These are phyloP conservation scores for Drosophila watanabei DNA, from an alignment of 1,140 invertebrate genomes.

Conservation along the genomic window DNA sequence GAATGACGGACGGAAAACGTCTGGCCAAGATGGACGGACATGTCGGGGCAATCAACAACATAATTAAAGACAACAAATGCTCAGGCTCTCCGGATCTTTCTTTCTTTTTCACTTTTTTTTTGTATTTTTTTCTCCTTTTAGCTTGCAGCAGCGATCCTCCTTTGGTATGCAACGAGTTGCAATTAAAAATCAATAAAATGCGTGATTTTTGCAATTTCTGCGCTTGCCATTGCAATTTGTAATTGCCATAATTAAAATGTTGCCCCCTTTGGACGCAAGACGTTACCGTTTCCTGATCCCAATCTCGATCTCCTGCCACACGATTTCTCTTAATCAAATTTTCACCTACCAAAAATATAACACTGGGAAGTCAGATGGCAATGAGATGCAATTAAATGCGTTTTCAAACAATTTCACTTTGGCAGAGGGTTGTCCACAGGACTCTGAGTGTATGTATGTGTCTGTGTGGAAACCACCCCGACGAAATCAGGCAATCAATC, in stretches of 20 bases:
- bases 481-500: conserved; percentile 78
- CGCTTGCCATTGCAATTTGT: conserved; percentile 76
- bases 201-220: conserved; percentile 82
- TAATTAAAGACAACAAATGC: conserved; percentile 83
- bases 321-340: conserved; percentile 72
- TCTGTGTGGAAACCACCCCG: conserved; percentile 39
- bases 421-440: conserved; percentile 3
- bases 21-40: conserved; percentile 32
- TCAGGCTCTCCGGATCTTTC: conserved; percentile 52
- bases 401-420: conserved; percentile 63
- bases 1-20: conserved; percentile 43
- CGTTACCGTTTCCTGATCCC: conserved; percentile 5
- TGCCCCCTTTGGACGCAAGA: conserved; percentile 18
- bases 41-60: conserved; percentile 73
- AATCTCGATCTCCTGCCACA: not conserved
- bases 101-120: not conserved
- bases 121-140: not conserved
- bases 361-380: conserved; percentile 23
- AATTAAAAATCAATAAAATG: conserved; percentile 85
- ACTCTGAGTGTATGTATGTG: not conserved
- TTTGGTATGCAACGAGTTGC: conserved; percentile 81
- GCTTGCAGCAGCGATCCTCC: conserved; percentile 21
- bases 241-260: conserved; percentile 83
- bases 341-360: conserved; percentile 61
- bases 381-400: conserved; percentile 66